phyloP scores from a whole-genome alignment of 1,140 invertebrate genomes.

The Cecropterus lyciades region DNA sequence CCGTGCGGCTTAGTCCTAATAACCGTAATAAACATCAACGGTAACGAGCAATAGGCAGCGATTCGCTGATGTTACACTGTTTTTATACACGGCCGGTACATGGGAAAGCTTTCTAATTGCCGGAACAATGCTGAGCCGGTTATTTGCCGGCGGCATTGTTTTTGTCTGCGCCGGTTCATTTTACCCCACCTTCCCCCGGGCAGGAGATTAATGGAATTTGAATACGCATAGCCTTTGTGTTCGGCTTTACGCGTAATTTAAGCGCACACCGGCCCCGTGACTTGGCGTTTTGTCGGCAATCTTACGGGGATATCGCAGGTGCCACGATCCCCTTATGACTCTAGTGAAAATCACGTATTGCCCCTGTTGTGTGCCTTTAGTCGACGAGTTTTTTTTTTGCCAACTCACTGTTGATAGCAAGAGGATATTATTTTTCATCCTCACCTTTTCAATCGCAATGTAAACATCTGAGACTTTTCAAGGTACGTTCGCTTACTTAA shows the following conservation, averaged over 20 bases:
- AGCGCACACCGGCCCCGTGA: constrained; percentile 75
- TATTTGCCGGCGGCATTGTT: constrained; percentile 83
- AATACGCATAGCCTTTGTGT: constrained; percentile 83
- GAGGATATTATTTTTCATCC: constrained; percentile 57
- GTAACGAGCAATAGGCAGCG: constrained; percentile 83
- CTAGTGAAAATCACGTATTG: constrained; percentile 66
- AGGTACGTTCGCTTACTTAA: constrained; percentile 11
- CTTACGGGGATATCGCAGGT: constrained; percentile 71
- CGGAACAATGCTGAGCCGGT: constrained; percentile 83
- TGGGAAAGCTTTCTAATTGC: constrained; percentile 84
- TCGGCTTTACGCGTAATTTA: constrained; percentile 83
- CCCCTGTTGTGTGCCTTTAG: constrained; percentile 37
- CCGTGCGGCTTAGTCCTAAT: constrained; percentile 78
- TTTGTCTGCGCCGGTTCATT: constrained; percentile 82
- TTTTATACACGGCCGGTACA: constrained; percentile 83
- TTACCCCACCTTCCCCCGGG: constrained; percentile 74
- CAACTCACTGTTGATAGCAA: constrained; percentile 61
- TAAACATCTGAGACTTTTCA: constrained; percentile 37
- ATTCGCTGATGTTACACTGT: constrained; percentile 83
- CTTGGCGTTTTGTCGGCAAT: constrained; percentile 70
- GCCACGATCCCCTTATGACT: constrained; percentile 57
- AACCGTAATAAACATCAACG: constrained; percentile 83
- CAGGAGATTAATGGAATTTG: constrained; percentile 83
- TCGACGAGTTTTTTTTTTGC: constrained; percentile 47
- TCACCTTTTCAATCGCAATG: constrained; percentile 51